Conservation (phyloP, 2,797 vertebrate genomes). For the Poliocrania exsul region DNA sequence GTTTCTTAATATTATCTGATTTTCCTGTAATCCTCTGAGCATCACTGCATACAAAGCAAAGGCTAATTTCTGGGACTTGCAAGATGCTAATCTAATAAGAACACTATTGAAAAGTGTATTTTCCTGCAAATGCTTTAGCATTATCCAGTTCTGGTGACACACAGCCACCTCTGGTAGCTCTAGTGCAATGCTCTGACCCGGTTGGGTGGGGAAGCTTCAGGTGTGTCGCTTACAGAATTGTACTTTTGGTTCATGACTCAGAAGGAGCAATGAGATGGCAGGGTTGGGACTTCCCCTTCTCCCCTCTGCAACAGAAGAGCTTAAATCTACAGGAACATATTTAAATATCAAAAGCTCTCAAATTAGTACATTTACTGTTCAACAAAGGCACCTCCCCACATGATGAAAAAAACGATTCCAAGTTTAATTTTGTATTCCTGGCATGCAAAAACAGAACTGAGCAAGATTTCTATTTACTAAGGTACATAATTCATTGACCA, state of each 20-base stretch:
- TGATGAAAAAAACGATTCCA: not conserved
- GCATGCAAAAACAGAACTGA: not conserved
- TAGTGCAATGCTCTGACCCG: not conserved
- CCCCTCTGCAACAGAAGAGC: not conserved
- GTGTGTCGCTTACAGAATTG: not conserved
- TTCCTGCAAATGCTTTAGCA: not conserved
- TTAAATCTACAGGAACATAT: not conserved
- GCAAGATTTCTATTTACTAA: not conserved
- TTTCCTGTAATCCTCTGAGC: not conserved
- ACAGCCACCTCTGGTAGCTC: not conserved
- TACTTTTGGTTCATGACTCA: not conserved
- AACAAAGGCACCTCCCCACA: not conserved
- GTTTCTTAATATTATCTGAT: not conserved
- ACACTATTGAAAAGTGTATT: not conserved
- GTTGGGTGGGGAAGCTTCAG: fast-evolving
- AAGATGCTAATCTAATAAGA: not conserved
- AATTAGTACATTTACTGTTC: not conserved
- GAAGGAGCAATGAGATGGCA: not conserved
- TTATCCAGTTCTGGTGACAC: not conserved
- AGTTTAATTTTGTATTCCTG: not conserved
- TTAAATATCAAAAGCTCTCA: not conserved
- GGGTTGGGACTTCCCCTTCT: not conserved
- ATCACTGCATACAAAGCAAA: not conserved
- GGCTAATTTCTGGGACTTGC: not conserved
- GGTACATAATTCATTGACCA: not conserved